These are phyloP conservation scores for Poeciliopsis gracilis DNA, from an alignment of 2,797 vertebrate species.

Conservation along the genomic window DNA sequence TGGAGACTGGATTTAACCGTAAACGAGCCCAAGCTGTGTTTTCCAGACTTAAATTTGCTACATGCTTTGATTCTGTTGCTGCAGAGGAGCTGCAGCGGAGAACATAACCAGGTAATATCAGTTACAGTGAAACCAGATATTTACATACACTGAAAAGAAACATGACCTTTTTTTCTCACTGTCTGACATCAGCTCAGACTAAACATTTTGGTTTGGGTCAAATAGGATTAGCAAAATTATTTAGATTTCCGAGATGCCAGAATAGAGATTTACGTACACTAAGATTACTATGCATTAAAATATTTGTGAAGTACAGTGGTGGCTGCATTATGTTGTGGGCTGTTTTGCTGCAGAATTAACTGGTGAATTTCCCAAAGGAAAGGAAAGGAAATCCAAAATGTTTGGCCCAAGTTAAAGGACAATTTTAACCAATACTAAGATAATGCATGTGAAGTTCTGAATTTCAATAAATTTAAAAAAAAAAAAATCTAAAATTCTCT, in stretches of 20 bases:
- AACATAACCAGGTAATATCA: not conserved
- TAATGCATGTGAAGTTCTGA: not conserved
- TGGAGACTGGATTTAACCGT: constrained; percentile 26
- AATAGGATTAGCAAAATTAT: not conserved
- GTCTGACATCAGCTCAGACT: not conserved
- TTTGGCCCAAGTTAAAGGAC: not conserved
- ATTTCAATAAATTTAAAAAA: not conserved
- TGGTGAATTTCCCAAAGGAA: not conserved
- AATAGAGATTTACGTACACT: not conserved
- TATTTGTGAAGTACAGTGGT: not conserved
- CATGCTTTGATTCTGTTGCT: not conserved
- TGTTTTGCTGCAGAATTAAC: not conserved
- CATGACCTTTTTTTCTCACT: not conserved
- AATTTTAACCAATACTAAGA: not conserved
- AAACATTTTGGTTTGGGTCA: not conserved
- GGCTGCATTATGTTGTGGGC: not conserved
- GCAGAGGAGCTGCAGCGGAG: not conserved
- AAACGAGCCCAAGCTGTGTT: constrained; percentile 23
- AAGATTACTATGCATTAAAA: not conserved
- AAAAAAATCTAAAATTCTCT: not conserved
- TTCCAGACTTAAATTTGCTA: constrained; percentile 16
- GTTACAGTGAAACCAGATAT: not conserved
- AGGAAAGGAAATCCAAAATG: not conserved
- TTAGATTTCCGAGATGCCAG: not conserved
- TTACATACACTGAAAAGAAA: not conserved